Conservation (phyloP, 2,113 vertebrate species). For the mouse (Mus musculus) region GRCm39 chr7:27234001-27234500, state of each 20-base stretch:
- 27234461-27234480: too few species aligned
- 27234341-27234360: not conserved
- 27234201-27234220: not conserved
- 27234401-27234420: too few species aligned
- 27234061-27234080: not conserved
- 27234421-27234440: too few species aligned
- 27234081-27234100: not conserved
- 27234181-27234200: not conserved
- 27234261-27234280: not conserved
- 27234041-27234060: not conserved
- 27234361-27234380: too few species aligned
- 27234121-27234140: not conserved
- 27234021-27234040: not conserved
- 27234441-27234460: too few species aligned
- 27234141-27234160: not conserved
- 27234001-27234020: not conserved
- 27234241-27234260: too few species aligned
- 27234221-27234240: not conserved
- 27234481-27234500: too few species aligned
- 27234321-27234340: too few species aligned
- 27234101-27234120: too few species aligned
- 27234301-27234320: too few species aligned
- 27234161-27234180: not conserved
- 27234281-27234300: not conserved
- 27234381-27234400: too few species aligned